Conservation (phyloP, 1,140 invertebrate genomes). For the Drosophila eugracilis region DNA sequence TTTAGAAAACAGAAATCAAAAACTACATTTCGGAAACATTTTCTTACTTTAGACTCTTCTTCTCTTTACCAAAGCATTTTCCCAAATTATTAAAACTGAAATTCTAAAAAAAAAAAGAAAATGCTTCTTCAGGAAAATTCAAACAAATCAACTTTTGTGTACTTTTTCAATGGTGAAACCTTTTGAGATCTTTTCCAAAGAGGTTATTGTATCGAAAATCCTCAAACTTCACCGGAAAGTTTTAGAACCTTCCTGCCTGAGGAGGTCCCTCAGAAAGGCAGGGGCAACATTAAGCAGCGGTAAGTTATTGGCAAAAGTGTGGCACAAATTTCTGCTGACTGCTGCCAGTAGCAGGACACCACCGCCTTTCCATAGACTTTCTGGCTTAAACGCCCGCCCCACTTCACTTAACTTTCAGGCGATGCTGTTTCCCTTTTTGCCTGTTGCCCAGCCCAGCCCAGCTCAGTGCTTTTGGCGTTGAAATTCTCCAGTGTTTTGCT, state of each 20-base stretch:
- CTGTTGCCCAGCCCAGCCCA: too few relatives aligned
- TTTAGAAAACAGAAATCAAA: too few relatives aligned
- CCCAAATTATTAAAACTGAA: too few relatives aligned
- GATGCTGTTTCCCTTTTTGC: slow-evolving; percentile 5
- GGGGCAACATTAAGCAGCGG: slow-evolving; percentile 50
- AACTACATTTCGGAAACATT: too few relatives aligned
- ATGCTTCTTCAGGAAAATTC: not conserved
- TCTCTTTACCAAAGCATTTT: too few relatives aligned
- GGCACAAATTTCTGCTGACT: slow-evolving; percentile 70
- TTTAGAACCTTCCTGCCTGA: not conserved
- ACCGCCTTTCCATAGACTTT: slow-evolving; percentile 14
- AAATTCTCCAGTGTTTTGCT: slow-evolving; percentile 81
- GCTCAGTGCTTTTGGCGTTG: slow-evolving; percentile 35
- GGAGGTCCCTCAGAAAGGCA: slow-evolving; percentile 19
- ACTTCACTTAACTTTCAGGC: slow-evolving; percentile 67
- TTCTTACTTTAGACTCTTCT: too few relatives aligned
- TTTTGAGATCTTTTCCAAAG: slow-evolving; percentile 12
- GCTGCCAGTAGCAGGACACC: slow-evolving; percentile 53
- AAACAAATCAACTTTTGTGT: not conserved
- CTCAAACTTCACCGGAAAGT: slow-evolving; percentile 8
- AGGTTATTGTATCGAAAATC: not conserved
- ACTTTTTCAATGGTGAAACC: not conserved
- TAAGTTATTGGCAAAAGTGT: slow-evolving; percentile 65
- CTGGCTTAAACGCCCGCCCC: slow-evolving; percentile 69
- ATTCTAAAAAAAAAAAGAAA: too few relatives aligned